Percentiles rank a stretch among this genome's conserved stretches.
Conservation (phyloP, 1,140 invertebrate genomes). For the Colletes gigas region DNA sequence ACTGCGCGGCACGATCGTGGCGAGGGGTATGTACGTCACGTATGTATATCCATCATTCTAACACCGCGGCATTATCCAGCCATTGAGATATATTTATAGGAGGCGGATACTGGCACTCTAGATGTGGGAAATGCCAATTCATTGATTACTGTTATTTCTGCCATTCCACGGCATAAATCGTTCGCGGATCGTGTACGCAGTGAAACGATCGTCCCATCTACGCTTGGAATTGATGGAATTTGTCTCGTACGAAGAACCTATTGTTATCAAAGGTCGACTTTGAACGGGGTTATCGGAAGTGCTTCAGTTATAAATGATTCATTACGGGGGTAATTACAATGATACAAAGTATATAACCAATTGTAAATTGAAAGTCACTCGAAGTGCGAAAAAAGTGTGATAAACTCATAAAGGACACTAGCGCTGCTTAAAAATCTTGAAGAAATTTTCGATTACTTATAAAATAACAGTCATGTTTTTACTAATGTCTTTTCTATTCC, state of each 20-base stretch:
- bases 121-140: slow-evolving; percentile 70
- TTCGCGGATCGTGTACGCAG: slow-evolving; percentile 31
- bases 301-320: no score
- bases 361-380: no score
- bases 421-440: no score
- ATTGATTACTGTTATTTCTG: slow-evolving; percentile 65
- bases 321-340: no score
- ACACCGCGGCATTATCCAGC: slow-evolving; percentile 48
- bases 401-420: no score
- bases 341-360: no score
- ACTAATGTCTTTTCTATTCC: no score
- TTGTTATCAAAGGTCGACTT: slow-evolving; percentile 23
- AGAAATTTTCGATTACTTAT: no score
- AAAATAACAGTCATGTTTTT: no score
- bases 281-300: slow-evolving; percentile 8
- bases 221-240: slow-evolving; percentile 31
- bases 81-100: slow-evolving; percentile 47
- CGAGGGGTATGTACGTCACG: not conserved
- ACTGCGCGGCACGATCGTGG: slow-evolving; percentile 32
- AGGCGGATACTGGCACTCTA: slow-evolving; percentile 32
- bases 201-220: slow-evolving; percentile 3
- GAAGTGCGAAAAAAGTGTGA: no score
- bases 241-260: slow-evolving; percentile 32
- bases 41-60: slow-evolving; percentile 59
- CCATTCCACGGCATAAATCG: slow-evolving; percentile 51